These are phyloP conservation scores for chimpanzee (Pan troglodytes) DNA, from an alignment of 2,113 vertebrate species.

Conservation along the genomic window NHGRI_mPanTro3-v2.1_pri NC_072407.2:6092001-6092500, in stretches of 20 bases:
- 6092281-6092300: conserved; percentile 55
- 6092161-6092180: not conserved
- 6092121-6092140: not conserved
- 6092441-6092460: conserved; percentile 31
- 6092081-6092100: accelerated
- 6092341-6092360: conserved; percentile 38
- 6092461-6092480: not conserved
- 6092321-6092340: conserved; percentile 50
- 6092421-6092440: conserved; percentile 56
- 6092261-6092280: conserved; percentile 47
- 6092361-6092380: not conserved
- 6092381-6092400: conserved; percentile 40
- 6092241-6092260: not conserved
- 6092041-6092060: not conserved
- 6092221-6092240: not conserved
- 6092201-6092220: not conserved
- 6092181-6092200: not conserved
- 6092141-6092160: not conserved
- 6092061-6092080: accelerated
- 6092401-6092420: conserved; percentile 67
- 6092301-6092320: conserved; percentile 30
- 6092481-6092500: conserved; percentile 24
- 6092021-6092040: accelerated
- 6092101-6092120: accelerated
- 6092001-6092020: accelerated